These are phyloP conservation scores for Agonum fuliginosum DNA, from an alignment of 2,888 invertebrate species.

Conservation along the genomic window DNA sequence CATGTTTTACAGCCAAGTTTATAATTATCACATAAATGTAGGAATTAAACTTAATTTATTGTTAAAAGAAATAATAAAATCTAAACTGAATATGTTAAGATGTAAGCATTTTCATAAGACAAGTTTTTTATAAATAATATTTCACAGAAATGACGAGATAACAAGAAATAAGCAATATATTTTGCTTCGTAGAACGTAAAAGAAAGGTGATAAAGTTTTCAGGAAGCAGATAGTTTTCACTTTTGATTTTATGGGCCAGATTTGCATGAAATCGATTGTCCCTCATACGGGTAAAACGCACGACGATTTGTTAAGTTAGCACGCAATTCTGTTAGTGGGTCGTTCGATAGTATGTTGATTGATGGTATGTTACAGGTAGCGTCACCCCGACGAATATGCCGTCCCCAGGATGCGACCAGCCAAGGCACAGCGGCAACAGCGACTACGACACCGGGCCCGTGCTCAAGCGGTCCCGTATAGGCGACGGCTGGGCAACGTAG, in stretches of 20 bases:
- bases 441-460: conserved; percentile 81
- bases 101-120: not conserved
- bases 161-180: not conserved
- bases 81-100: not conserved
- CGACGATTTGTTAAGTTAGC: conserved; percentile 10
- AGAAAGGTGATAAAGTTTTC: not conserved
- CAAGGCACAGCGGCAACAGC: conserved; percentile 73
- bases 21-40: not conserved
- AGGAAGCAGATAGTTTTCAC: not conserved
- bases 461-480: conserved; percentile 90
- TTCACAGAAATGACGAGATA: not conserved
- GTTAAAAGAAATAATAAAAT: not conserved
- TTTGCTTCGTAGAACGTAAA: not conserved
- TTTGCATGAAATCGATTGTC: conserved; percentile 68
- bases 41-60: not conserved
- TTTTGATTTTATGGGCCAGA: not conserved
- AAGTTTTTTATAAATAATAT: not conserved
- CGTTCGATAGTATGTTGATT: not conserved
- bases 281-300: conserved; percentile 65
- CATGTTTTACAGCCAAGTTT: not conserved
- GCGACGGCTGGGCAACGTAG: conserved; percentile 95
- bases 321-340: not conserved
- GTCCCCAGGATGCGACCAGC: conserved; percentile 78
- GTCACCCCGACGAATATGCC: conserved; percentile 90
- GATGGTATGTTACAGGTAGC: conserved; percentile 76